These are phyloP conservation scores for Ophioninae sp. DNA, from an alignment of 2,888 invertebrate genomes.

Conservation along the genomic window DNA sequence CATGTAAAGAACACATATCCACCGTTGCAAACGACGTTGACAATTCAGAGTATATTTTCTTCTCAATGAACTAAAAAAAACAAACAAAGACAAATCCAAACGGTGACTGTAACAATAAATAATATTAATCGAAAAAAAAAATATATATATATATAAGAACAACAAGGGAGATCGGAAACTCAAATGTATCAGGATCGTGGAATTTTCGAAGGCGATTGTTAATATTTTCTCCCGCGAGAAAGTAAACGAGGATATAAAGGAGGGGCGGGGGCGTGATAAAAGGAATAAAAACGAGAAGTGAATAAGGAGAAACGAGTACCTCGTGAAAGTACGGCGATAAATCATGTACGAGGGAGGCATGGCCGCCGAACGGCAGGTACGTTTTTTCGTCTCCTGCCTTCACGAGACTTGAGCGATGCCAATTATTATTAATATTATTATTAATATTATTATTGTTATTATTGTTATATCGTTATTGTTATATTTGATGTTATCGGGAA, in stretches of 20 bases:
- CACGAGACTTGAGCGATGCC: constrained; percentile 38
- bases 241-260: not conserved
- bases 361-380: constrained; percentile 79
- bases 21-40: constrained; percentile 68
- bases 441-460: constrained; percentile 25
- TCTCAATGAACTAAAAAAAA: constrained; percentile 59
- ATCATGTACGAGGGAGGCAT: constrained; percentile 80
- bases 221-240: not conserved
- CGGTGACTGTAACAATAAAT: constrained; percentile 60
- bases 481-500: no score
- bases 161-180: not conserved
- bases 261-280: not conserved
- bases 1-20: constrained; percentile 62
- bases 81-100: constrained; percentile 24
- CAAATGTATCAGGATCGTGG: constrained; percentile 32
- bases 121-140: constrained; percentile 33
- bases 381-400: constrained; percentile 61
- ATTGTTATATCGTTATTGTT: not conserved
- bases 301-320: constrained; percentile 24
- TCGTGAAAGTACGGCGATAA: constrained; percentile 50
- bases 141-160: no score
- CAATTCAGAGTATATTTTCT: constrained; percentile 76
- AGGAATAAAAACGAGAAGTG: constrained; percentile 41
- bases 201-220: constrained; percentile 23
- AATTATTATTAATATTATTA: constrained; percentile 31